Evolutionary conservation across 1,140 invertebrate genomes (phyloP).

Genomic region (Mercenaria mercenaria): DNA sequence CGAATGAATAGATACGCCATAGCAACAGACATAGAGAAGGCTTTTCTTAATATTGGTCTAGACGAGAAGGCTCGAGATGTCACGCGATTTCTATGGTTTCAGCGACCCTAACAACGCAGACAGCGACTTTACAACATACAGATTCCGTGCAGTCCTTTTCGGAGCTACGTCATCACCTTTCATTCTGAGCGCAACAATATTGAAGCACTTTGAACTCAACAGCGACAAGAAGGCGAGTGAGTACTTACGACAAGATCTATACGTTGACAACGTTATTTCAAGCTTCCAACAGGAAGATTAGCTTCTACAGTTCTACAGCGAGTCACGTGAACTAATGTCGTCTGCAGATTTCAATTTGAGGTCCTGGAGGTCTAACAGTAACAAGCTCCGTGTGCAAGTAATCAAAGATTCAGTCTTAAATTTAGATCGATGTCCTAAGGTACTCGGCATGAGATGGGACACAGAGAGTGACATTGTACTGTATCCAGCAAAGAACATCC

Average conservation of each 20-base stretch:
- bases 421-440: not conserved
- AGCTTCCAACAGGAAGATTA: not conserved
- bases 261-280: not conserved
- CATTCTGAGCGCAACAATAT: not conserved
- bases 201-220: conserved; percentile 19
- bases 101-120: conserved; percentile 11
- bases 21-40: conserved; percentile 33
- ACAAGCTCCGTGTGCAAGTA: not conserved
- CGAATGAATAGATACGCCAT: not conserved
- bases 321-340: not conserved
- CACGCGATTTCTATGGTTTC: conserved; percentile 40
- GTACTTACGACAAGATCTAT: not conserved
- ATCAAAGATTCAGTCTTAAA: not conserved
- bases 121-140: conserved; percentile 16
- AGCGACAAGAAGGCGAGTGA: not conserved
- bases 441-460: conserved; percentile 15
- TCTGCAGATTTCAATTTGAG: conserved; percentile 6
- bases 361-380: conserved; percentile 18
- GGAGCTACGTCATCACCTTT: conserved; percentile 27
- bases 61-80: conserved; percentile 8
- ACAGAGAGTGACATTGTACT: not conserved
- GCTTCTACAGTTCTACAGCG: not conserved
- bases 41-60: conserved; percentile 22
- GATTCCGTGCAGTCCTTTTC: conserved; percentile 10
- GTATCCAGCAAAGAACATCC: not conserved